phyloP scores from a whole-genome alignment of 2,797 vertebrate genomes.

The Liparis tanakae region DNA sequence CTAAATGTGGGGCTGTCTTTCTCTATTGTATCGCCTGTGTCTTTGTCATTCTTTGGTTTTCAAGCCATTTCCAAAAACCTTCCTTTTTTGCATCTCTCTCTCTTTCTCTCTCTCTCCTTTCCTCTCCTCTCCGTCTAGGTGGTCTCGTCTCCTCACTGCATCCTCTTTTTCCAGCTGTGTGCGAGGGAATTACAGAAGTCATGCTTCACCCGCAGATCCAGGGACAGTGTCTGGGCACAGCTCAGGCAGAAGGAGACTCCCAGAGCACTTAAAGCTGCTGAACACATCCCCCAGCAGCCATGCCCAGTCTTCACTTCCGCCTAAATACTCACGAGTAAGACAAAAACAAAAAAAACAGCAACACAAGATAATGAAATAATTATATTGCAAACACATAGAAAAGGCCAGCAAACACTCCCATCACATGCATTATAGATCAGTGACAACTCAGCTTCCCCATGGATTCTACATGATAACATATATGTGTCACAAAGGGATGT shows the following conservation, averaged over 20 bases:
- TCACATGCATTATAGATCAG: constrained; percentile 74
- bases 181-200: constrained; percentile 64
- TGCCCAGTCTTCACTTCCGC: constrained; percentile 68
- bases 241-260: constrained; percentile 55
- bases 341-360: constrained; percentile 41
- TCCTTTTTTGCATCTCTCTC: constrained; percentile 20
- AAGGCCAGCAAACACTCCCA: constrained; percentile 58
- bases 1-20: constrained; percentile 47
- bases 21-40: constrained; percentile 39
- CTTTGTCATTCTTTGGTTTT: constrained; percentile 37
- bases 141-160: constrained; percentile 41
- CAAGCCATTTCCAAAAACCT: constrained; percentile 45
- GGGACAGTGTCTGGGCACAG: constrained; percentile 54
- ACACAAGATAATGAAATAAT: constrained; percentile 73
- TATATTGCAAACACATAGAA: constrained; percentile 64
- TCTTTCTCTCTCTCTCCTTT: constrained; percentile 14
- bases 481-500: constrained; percentile 64
- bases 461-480: constrained; percentile 58
- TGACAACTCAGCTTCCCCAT: constrained; percentile 65
- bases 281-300: constrained; percentile 65
- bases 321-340: constrained; percentile 65
- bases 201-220: constrained; percentile 56
- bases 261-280: constrained; percentile 63
- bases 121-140: constrained; percentile 19
- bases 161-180: constrained; percentile 54